Evolutionary conservation across 2,888 invertebrate genomes (phyloP), one percentile per base, ranked within the genome.

Genomic region (Pherbina coryleti): DNA sequence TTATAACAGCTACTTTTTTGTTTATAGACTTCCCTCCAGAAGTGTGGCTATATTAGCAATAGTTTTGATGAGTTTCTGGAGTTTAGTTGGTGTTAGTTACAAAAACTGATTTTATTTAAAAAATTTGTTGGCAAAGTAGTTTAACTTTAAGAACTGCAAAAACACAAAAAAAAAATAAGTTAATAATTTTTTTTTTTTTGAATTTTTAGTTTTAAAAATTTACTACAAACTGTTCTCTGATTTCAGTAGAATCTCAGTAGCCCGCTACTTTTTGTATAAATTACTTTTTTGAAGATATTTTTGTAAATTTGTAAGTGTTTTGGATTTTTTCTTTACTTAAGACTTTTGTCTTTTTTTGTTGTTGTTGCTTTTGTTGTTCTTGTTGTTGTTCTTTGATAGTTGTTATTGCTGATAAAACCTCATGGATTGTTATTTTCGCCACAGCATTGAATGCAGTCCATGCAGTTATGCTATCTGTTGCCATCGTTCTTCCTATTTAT

Each of bases 371-470:
- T n/a, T n/a, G 78, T 74, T 82, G 37, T 22, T 28, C 8, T 17
- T 3, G 17, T 53, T 4, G 11, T 34, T 37, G 25, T 37, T 66
- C 17, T 31, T 66, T 66, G 17, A 17, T 5, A 34, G 34, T 28
- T 66, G 5, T 37, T 28, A 62, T 11, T 62, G 28, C 11, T 72
- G 19, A 49, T 14, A 44, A 57, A 44, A 55, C 25, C 77, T 84
- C 88, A 89, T 83, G 89, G 84, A 84, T 90, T 90, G 82, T 92
- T 92, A 84, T 91, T 91, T 82, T 91, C 91, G 85, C 91, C 91
- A 87, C 93, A 93, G 90, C 93, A 93, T 86, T 93, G 93, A 84
- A 93, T 93, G 90, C 93, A 93, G 89, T 93, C 92, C 88, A 93
- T 93, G 88, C 93, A 93, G 88, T 93, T 92, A 86, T 93, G 93